Conservation (phyloP, 2,888 invertebrate species). For the Spisula subtruncata region DNA sequence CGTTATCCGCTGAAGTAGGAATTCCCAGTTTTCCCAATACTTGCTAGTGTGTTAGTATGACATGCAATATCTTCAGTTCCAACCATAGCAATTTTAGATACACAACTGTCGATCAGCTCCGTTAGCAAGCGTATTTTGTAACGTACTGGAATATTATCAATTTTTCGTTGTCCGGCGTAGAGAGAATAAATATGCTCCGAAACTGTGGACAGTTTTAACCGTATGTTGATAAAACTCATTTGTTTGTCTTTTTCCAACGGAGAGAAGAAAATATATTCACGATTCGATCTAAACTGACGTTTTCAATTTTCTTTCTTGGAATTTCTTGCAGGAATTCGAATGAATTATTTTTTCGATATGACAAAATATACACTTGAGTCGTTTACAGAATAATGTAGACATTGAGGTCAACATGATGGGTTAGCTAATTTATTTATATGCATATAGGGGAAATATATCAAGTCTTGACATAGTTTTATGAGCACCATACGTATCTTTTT, state of each 20-base stretch:
- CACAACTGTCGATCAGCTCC: neutral
- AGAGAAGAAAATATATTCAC: conserved; percentile 1
- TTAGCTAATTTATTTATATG: too few relatives aligned
- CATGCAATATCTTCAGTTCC: neutral
- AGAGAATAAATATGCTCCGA: neutral
- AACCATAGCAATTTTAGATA: neutral
- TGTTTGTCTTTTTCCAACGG: neutral
- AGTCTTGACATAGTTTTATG: too few relatives aligned
- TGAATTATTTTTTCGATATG: neutral
- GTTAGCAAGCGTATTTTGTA: conserved; percentile 1
- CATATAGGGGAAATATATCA: too few relatives aligned
- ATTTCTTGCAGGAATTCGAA: neutral
- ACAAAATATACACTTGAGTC: neutral
- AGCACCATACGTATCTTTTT: too few relatives aligned
- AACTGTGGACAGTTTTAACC: neutral
- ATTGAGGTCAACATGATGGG: too few relatives aligned
- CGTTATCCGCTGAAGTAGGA: conserved; percentile 9
- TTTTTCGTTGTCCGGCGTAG: conserved; percentile 3
- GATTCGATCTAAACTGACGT: neutral
- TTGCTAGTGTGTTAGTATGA: neutral
- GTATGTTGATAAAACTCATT: neutral
- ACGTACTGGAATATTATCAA: neutral
- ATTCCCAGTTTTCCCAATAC: conserved; percentile 6
- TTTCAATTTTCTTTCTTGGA: neutral
- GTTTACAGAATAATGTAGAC: neutral